Base-by-base conservation (phyloP, 2,113 vertebrate species). In the Mormyrus iriodes region DNA sequence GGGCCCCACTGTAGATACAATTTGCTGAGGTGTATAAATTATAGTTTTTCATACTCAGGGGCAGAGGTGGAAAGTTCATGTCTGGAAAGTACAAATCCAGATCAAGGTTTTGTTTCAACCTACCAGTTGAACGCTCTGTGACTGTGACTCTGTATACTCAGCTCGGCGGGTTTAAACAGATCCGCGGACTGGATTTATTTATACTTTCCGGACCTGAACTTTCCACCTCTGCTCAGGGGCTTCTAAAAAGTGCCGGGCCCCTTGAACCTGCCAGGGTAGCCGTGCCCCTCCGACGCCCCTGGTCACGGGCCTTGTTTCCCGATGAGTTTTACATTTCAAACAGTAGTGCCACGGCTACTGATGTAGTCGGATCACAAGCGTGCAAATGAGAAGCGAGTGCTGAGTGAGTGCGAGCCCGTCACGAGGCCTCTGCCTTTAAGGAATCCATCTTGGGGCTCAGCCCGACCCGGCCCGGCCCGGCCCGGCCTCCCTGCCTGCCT, bases 341-440 rank as follows among this genome's bases (percentile, higher is more conserved):
- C 90, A 88, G 87, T 86, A 88, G 90, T 87, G 39, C 35, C 13
- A 27, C 90, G 89, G 85, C 90, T 90, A 85, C 86, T 90, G 88
- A 52, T 73, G 83, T 87, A 89, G 83, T 53, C 88, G 49, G 49
- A 87, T 85, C 89, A 44, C 44, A 88, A 35, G 24, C 58, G 82
- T 92, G 90, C 89, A 89, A 86, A 90, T 89, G 89, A 88, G 88
- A 88, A 9, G 69, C 27, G 52, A 89, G 89, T 21, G 86, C 48
- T 89, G 92, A 91, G 87, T 65, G 79, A 86, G 90, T 90, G 89
- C 90, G 90, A 86, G 86, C 61, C 51, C 87, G 61, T 88, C 88
- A 51, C 88, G 53, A 4, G 24, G 90, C 83, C 48, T 92, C 86
- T 55, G 55, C 79, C 87, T 88, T 90, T 88, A 42, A 86, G 86